phyloP scores from a whole-genome alignment of 2,888 invertebrate genomes.

The Masnerella sp. region DNA sequence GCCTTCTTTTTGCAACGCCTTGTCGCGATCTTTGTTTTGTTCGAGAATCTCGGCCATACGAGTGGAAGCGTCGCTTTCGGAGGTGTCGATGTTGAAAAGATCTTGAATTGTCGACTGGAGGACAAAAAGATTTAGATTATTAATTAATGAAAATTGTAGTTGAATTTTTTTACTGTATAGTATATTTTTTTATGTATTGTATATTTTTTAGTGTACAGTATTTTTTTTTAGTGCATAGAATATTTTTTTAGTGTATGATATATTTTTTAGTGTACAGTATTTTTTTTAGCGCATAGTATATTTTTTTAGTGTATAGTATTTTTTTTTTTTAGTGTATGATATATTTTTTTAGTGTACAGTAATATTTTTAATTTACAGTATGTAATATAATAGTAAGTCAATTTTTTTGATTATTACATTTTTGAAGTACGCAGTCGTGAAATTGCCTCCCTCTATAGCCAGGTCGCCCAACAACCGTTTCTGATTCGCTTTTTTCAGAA shows the following conservation, averaged over 20 bases:
- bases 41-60: slow-evolving; percentile 81
- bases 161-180: neutral
- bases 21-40: slow-evolving; percentile 77
- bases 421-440: slow-evolving; percentile 97
- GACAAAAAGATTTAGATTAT: neutral
- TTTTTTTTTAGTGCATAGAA: no score
- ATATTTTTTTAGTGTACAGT: no score
- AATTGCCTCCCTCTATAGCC: slow-evolving; percentile 99
- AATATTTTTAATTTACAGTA: no score
- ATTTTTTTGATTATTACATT: slow-evolving; percentile 79
- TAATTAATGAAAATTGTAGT: neutral
- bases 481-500: slow-evolving; percentile 98
- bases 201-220: no score
- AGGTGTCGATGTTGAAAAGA: slow-evolving; percentile 88
- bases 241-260: no score
- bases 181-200: no score
- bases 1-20: slow-evolving; percentile 71
- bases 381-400: neutral
- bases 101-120: slow-evolving; percentile 93
- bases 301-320: no score
- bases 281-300: no score
- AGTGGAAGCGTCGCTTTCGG: slow-evolving; percentile 81
- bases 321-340: no score
- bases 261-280: no score
- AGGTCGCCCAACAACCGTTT: slow-evolving; percentile 96